Evolutionary conservation across 1,140 invertebrate genomes (phyloP).

Genomic region (Hetaerina americana): DNA sequence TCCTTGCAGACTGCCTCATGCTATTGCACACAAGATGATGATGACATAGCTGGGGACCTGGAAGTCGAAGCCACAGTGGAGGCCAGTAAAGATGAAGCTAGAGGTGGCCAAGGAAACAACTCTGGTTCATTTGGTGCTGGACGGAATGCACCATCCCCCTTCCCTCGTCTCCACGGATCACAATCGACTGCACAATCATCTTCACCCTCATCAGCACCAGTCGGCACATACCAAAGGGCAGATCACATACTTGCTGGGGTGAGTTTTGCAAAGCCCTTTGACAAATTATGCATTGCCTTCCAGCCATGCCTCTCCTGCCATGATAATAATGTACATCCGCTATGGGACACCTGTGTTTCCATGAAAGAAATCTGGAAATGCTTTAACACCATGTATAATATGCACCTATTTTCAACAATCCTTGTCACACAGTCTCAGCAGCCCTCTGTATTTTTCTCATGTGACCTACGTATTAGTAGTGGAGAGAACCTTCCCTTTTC

Average conservation of each 20-base stretch:
- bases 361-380: no score
- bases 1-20: conserved; percentile 33
- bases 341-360: no score
- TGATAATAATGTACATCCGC: no score
- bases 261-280: no score
- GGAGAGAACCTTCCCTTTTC: no score
- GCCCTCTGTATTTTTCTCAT: no score
- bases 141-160: neutral
- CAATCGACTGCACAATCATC: neutral
- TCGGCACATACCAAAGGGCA: neutral
- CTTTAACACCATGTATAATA: no score
- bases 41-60: conserved; percentile 23
- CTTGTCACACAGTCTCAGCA: no score
- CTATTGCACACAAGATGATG: conserved; percentile 31
- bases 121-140: neutral
- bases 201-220: neutral
- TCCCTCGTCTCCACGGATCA: neutral
- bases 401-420: no score
- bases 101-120: conserved; percentile 14
- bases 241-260: neutral
- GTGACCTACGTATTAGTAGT: no score
- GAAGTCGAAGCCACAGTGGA: conserved; percentile 20
- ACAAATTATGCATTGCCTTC: no score
- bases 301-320: no score
- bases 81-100: conserved; percentile 10